phyloP scores from a whole-genome alignment of 1,140 invertebrate genomes.

The Cydia amplana region DNA sequence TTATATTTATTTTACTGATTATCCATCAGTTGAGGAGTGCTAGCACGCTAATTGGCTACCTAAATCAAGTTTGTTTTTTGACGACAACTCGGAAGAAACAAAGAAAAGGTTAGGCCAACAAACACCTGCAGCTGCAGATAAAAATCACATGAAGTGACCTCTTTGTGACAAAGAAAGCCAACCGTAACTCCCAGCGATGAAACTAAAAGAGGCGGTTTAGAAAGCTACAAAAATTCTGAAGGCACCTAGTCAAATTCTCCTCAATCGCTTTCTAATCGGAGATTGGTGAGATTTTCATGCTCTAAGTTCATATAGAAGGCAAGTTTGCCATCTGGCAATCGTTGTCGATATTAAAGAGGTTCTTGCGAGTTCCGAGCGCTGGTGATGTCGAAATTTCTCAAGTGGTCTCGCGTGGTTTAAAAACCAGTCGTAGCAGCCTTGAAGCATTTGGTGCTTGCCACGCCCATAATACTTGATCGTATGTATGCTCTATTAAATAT shows the following conservation, averaged over 20 bases:
- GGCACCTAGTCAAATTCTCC: slow-evolving; percentile 24
- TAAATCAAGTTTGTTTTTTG: not conserved
- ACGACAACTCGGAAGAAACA: not conserved
- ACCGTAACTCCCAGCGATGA: not conserved
- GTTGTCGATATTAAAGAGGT: slow-evolving; percentile 5
- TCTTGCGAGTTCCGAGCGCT: slow-evolving; percentile 43
- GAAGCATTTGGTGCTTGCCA: slow-evolving; percentile 68
- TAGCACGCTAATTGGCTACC: slow-evolving; percentile 1
- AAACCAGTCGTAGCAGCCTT: slow-evolving; percentile 67
- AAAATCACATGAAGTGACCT: not conserved
- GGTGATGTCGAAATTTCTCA: slow-evolving; percentile 63
- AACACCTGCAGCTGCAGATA: slow-evolving; percentile 4
- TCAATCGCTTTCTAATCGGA: slow-evolving; percentile 25
- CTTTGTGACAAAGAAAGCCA: not conserved
- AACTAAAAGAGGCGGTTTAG: slow-evolving; percentile 4
- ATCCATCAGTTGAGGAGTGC: not conserved
- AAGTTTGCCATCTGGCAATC: not conserved
- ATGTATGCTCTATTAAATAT: slow-evolving; percentile 44
- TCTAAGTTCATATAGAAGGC: not conserved
- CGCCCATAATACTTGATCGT: slow-evolving; percentile 59
- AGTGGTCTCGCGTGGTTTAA: slow-evolving; percentile 62
- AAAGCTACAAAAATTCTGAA: slow-evolving; percentile 10
- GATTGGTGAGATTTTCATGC: not conserved
- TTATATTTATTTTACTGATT: slow-evolving; percentile 14
- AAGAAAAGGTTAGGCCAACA: not conserved